Conservation (phyloP, 2,888 invertebrate species). For the Gastracanthus pulcherrimus region DNA sequence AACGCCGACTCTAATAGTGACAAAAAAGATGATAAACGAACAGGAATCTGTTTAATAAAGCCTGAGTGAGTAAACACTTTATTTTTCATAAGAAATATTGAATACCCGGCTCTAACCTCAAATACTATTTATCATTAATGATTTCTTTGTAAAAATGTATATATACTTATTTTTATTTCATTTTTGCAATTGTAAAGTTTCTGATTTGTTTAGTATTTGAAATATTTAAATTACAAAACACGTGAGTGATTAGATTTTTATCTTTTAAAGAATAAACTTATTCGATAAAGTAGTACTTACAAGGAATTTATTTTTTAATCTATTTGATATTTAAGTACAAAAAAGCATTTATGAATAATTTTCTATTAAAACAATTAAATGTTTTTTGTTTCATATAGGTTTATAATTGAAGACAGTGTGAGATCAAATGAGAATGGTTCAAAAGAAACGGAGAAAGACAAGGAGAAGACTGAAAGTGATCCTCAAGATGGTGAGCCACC, state of each 20-base stretch:
- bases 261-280: no score
- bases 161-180: not conserved
- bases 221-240: not conserved
- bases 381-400: not conserved
- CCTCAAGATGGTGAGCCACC: constrained; percentile 67
- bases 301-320: not conserved
- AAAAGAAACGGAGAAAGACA: constrained; percentile 74
- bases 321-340: not conserved
- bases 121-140: constrained; percentile 7
- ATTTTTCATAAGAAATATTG: not conserved
- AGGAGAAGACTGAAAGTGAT: constrained; percentile 58
- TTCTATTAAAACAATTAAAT: no score
- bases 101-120: constrained; percentile 34
- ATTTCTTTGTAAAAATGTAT: not conserved
- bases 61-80: constrained; percentile 75
- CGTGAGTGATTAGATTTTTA: no score
- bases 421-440: constrained; percentile 77
- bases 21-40: constrained; percentile 66
- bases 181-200: not conserved
- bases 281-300: not conserved
- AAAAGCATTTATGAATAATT: no score
- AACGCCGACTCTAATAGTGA: constrained; percentile 1
- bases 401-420: constrained; percentile 77
- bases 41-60: constrained; percentile 78
- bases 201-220: not conserved